Evolutionary conservation across 35 echinoderm and acorn worm species (phyloP), one percentile per base, ranked within the genome.

Genomic region (Heliocidaris erythrogramma): DNA sequence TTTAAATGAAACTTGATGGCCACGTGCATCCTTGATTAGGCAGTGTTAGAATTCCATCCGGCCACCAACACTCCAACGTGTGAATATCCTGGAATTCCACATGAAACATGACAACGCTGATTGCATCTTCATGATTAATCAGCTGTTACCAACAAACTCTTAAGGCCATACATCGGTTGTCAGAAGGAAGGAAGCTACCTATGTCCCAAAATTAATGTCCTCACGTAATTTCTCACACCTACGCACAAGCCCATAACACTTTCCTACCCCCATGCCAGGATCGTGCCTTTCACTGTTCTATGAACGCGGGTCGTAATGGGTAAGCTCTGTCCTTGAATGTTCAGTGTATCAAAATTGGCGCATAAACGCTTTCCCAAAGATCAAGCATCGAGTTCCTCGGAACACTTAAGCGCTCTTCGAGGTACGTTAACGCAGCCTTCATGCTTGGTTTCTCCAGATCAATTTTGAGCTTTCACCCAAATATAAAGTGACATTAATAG

Each of bases 291-390:
- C 65, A 78, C 65, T 21, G 27, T 56, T 78, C 65, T 24, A 78
- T 21, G 17, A 78, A n/a, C 7, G 65, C 27, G 0, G 18, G 18
- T n/a, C 27, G 18, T 78, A 78, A 27, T 7, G 17, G 65, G 65
- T 48, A 1, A 14, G 69, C 69, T 84, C 14, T 47, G 32, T 89
- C 87, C 87, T 35, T 89, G 87, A 32, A 31, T 13, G 10, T 89
- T n/a, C 87, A 18, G 24, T 89, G 87, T 89, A n/a, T 89, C 87
- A 47, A 89, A 89, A 47, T 89, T 5, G 87, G 32, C 87, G 87
- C 87, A 16, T 89, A 42, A 89, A 89, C 30, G 18, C 87, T 47
- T 27, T 13, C 14, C 35, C 17, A 24, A 17, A 12, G 87, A 89
- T 89, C 87, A 89, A 89, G 87, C 31, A 48, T 12, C 87, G 24